These are phyloP conservation scores for Budorcas taxicolor DNA, from an alignment of 2,113 vertebrate genomes.

Conservation along the genomic window DNA sequence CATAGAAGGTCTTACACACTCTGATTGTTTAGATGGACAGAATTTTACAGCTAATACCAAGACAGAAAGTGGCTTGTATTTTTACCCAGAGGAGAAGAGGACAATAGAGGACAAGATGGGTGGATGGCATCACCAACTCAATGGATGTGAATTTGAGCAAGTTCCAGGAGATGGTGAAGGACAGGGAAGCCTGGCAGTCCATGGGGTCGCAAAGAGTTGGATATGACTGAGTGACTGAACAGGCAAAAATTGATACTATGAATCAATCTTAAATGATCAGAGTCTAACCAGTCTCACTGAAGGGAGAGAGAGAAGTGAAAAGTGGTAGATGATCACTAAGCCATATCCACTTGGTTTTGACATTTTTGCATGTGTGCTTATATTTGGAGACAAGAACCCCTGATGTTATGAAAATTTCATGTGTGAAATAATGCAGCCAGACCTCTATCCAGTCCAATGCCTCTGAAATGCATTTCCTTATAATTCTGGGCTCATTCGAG, in stretches of 20 bases:
- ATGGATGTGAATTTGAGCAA: neutral
- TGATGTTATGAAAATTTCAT: neutral
- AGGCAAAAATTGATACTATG: neutral
- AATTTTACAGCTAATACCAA: neutral
- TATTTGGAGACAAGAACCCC: neutral
- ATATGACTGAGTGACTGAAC: neutral
- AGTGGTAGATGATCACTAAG: neutral
- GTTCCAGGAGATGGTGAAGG: neutral
- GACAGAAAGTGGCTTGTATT: neutral
- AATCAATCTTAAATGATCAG: neutral
- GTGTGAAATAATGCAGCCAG: neutral
- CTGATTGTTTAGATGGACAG: neutral
- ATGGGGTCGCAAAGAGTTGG: neutral
- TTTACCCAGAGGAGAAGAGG: neutral
- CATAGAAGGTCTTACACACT: neutral
- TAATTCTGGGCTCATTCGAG: neutral
- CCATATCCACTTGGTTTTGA: neutral
- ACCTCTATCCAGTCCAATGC: neutral
- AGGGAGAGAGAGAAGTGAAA: neutral
- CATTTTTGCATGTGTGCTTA: neutral
- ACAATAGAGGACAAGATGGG: neutral
- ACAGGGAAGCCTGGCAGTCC: neutral
- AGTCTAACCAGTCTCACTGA: neutral
- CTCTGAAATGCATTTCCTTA: neutral
- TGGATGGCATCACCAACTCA: neutral